Evolutionary conservation across 2,888 invertebrate genomes (phyloP).

Genomic region (Phymatocera aterrima): DNA sequence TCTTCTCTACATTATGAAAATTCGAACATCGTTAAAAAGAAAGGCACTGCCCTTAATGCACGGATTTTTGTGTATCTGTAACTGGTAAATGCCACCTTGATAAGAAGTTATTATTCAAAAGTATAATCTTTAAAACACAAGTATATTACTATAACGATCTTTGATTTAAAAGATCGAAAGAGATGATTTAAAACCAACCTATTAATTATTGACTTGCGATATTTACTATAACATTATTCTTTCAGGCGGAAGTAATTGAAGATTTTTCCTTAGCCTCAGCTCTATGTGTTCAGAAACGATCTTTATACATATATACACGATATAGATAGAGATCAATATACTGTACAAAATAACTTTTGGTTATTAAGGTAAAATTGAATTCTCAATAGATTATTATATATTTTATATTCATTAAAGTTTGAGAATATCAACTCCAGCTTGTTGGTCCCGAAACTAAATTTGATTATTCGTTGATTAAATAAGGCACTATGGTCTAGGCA

Average conservation of each 20-base stretch:
- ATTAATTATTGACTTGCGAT: background rate
- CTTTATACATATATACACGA: constrained; percentile 3
- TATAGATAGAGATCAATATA: constrained; percentile 6
- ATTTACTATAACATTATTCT: background rate
- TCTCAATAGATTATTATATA: background rate
- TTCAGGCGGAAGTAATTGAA: constrained; percentile 26
- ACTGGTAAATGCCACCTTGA: background rate
- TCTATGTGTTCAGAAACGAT: constrained; percentile 13
- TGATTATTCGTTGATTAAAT: constrained; percentile 35
- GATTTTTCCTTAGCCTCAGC: constrained; percentile 1
- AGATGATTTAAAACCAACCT: background rate
- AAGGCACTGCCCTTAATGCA: too few relatives aligned
- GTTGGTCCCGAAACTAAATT: constrained; percentile 31
- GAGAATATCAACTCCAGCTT: constrained; percentile 14
- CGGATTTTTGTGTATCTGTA: background rate
- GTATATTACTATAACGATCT: constrained; percentile 1
- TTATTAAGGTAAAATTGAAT: background rate
- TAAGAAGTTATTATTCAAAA: constrained; percentile 3
- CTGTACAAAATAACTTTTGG: constrained; percentile 22
- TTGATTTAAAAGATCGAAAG: background rate
- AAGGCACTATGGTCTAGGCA: constrained; percentile 38
- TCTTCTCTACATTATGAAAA: background rate
- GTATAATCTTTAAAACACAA: background rate
- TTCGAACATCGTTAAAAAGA: background rate
- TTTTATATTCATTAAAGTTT: too few relatives aligned